Conservation (phyloP, 2,113 vertebrate species). For the Crotalus horridus region DNA sequence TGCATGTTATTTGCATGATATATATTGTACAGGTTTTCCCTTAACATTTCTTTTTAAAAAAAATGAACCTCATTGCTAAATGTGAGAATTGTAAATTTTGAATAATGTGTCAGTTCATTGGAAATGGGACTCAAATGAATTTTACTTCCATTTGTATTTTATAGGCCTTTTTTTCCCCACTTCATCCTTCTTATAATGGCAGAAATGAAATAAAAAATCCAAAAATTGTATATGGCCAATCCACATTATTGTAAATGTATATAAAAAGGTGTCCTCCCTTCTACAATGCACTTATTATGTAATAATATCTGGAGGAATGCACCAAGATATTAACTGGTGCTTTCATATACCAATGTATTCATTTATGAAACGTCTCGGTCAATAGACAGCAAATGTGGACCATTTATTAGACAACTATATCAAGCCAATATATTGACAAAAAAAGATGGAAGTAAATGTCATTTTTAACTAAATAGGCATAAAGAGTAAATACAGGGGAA, state of each 20-base stretch:
- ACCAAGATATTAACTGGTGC: slow-evolving; percentile 42
- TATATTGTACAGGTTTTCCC: background rate
- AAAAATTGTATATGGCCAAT: background rate
- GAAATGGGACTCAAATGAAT: background rate
- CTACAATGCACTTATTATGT: background rate
- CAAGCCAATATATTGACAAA: background rate
- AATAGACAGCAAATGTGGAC: background rate
- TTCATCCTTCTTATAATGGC: background rate
- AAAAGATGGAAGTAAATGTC: background rate
- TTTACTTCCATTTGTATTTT: background rate
- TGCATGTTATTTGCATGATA: background rate
- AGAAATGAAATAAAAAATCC: slow-evolving; percentile 22
- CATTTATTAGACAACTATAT: background rate
- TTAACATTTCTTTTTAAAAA: background rate
- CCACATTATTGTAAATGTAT: slow-evolving; percentile 20
- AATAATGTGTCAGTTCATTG: background rate
- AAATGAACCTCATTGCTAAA: background rate
- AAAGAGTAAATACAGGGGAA: background rate
- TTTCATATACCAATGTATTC: slow-evolving; percentile 40
- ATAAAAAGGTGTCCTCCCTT: background rate
- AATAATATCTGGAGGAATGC: background rate
- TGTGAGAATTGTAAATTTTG: background rate
- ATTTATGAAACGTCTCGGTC: slow-evolving; percentile 40
- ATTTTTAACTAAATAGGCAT: background rate
- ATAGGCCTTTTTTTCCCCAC: background rate